phyloP scores from a whole-genome alignment of 2,797 vertebrate species.

The Bovichtus variegatus region DNA sequence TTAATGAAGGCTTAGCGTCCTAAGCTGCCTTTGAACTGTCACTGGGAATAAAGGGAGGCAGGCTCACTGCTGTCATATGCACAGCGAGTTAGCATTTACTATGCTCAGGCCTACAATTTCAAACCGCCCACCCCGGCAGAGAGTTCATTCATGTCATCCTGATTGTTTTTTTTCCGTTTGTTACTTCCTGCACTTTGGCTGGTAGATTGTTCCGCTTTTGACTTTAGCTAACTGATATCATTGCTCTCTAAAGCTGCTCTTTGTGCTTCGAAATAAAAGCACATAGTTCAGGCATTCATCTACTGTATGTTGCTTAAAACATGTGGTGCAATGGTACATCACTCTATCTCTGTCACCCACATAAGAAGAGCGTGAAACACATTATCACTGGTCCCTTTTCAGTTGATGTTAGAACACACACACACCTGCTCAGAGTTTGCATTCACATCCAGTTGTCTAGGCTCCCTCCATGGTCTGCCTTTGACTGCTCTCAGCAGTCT shows the following conservation, averaged over 20 bases:
- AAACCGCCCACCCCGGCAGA: slow-evolving; percentile 41
- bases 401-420: background rate
- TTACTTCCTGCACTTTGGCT: slow-evolving; percentile 23
- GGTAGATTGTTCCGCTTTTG: slow-evolving; percentile 7
- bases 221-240: slow-evolving; percentile 19
- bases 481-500: too few relatives aligned
- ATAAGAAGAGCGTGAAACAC: background rate
- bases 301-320: background rate
- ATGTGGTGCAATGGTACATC: background rate
- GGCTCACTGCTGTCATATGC: slow-evolving; percentile 51
- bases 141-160: slow-evolving; percentile 61
- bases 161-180: slow-evolving; percentile 10
- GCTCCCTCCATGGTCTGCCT: too few relatives aligned
- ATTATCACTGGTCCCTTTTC: background rate
- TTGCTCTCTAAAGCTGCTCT: slow-evolving; percentile 12
- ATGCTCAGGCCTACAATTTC: slow-evolving; percentile 46
- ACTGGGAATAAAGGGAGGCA: slow-evolving; percentile 72
- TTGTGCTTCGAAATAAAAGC: slow-evolving; percentile 21
- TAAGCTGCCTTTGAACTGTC: slow-evolving; percentile 82
- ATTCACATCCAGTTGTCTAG: slow-evolving; percentile 10
- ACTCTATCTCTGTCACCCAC: background rate
- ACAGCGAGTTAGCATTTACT: slow-evolving; percentile 63
- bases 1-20: slow-evolving; percentile 77
- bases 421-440: slow-evolving; percentile 10
- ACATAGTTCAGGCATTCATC: background rate